Conservation (phyloP, 2,113 vertebrate species). For the Etia nguti region DNA sequence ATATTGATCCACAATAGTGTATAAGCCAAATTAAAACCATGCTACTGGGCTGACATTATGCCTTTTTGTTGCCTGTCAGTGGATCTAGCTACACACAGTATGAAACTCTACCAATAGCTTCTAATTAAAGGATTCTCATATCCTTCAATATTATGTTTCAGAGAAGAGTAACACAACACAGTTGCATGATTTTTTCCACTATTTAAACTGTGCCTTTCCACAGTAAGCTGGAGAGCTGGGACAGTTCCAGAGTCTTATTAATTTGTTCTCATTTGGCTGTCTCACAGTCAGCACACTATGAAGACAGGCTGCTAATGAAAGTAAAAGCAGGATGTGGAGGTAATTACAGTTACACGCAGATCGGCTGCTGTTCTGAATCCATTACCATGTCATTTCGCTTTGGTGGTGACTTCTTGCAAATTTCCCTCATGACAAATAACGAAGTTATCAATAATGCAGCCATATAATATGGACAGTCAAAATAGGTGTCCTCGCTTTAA, state of each 20-base stretch:
- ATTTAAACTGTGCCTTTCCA: not conserved
- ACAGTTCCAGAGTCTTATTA: slow-evolving; percentile 40
- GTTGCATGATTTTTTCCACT: not conserved
- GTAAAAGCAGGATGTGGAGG: slow-evolving; percentile 60
- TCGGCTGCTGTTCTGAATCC: slow-evolving; percentile 60
- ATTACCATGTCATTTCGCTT: slow-evolving; percentile 56
- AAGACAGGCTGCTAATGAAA: slow-evolving; percentile 55
- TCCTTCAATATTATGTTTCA: not conserved
- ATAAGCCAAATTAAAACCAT: not conserved
- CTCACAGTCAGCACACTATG: slow-evolving; percentile 22
- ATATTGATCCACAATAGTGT: not conserved
- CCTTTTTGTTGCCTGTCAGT: not conserved
- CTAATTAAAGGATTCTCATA: not conserved
- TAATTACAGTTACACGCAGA: slow-evolving; percentile 57
- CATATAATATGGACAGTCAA: slow-evolving; percentile 1
- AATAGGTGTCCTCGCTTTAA: not conserved
- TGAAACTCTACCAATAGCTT: not conserved
- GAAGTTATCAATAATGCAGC: slow-evolving; percentile 19
- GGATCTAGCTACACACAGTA: not conserved
- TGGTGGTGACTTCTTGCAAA: slow-evolving; percentile 30
- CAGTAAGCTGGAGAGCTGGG: slow-evolving; percentile 19
- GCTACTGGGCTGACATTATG: not conserved
- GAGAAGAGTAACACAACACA: not conserved
- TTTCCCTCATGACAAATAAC: slow-evolving; percentile 30
- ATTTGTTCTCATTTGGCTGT: slow-evolving; percentile 42